These are phyloP conservation scores for Varanus komodoensis DNA, from an alignment of 2,113 vertebrate genomes.

Conservation along the genomic window DNA sequence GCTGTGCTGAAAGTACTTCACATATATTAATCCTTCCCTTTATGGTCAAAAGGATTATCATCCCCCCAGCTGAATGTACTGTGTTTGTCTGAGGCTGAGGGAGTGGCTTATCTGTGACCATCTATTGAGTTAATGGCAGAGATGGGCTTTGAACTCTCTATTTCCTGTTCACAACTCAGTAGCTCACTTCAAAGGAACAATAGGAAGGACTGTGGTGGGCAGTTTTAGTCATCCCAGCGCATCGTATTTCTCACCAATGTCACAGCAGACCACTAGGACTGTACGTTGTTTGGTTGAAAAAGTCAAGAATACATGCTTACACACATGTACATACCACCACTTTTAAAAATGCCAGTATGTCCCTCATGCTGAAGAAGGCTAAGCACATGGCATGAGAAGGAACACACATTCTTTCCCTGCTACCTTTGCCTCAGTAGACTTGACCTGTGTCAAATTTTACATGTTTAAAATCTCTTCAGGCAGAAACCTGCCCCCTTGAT, in stretches of 20 bases:
- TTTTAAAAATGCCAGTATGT: background rate
- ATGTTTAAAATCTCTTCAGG: background rate
- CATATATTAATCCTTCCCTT: background rate
- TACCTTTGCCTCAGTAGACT: background rate
- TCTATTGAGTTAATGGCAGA: background rate
- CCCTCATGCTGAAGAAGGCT: background rate
- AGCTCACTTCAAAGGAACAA: background rate
- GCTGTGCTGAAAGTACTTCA: background rate
- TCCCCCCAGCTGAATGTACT: background rate
- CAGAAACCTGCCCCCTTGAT: background rate
- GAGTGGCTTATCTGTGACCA: background rate
- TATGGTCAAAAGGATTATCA: background rate
- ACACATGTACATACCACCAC: background rate
- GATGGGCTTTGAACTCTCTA: background rate
- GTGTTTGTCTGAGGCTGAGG: background rate
- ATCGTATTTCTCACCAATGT: background rate
- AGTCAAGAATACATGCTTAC: background rate
- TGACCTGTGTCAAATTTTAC: background rate
- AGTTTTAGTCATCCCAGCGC: background rate
- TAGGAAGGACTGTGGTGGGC: background rate
- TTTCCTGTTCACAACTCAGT: slow-evolving; percentile 10
- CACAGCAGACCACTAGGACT: background rate
- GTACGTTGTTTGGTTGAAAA: background rate
- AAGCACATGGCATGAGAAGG: background rate
- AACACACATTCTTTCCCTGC: background rate